These are phyloP conservation scores for Danio choprae DNA, from an alignment of 2,797 vertebrate genomes.

Conservation along the genomic window DNA sequence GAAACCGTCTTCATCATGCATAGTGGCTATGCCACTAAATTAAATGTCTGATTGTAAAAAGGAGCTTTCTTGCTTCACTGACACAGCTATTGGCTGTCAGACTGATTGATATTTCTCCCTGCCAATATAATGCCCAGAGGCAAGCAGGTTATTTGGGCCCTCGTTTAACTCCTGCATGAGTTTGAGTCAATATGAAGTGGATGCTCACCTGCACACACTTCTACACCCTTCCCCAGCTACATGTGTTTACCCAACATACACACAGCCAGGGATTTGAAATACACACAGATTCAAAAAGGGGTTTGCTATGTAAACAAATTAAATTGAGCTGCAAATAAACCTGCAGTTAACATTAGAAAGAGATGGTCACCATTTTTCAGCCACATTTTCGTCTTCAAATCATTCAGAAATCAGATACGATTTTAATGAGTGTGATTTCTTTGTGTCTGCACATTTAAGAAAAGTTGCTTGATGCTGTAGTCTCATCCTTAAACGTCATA, in stretches of 20 bases:
- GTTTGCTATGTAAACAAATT: conserved; percentile 50
- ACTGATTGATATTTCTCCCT: conserved; percentile 68
- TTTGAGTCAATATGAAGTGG: conserved; percentile 59
- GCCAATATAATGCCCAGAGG: conserved; percentile 63
- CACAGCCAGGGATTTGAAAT: conserved; percentile 22
- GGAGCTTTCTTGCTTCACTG: conserved; percentile 53
- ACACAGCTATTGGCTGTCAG: conserved; percentile 56
- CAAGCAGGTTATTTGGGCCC: conserved; percentile 42
- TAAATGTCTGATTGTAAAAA: conserved; percentile 64
- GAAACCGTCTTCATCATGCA: conserved; percentile 27
- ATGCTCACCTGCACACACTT: conserved; percentile 16
- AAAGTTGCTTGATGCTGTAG: background rate
- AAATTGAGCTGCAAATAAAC: conserved; percentile 46
- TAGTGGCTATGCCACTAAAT: conserved; percentile 64
- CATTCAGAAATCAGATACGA: background rate
- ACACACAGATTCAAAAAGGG: conserved; percentile 14
- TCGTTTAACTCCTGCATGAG: conserved; percentile 55
- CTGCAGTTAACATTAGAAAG: background rate
- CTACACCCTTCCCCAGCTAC: background rate
- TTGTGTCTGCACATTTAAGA: background rate
- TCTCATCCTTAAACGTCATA: no score
- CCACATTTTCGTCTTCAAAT: background rate
- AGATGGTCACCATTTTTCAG: background rate
- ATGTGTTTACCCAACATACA: conserved; percentile 35
- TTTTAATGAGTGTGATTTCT: background rate